These are phyloP conservation scores for Gambusia yucatana DNA, from an alignment of 2,797 vertebrate genomes.

Conservation along the genomic window DNA sequence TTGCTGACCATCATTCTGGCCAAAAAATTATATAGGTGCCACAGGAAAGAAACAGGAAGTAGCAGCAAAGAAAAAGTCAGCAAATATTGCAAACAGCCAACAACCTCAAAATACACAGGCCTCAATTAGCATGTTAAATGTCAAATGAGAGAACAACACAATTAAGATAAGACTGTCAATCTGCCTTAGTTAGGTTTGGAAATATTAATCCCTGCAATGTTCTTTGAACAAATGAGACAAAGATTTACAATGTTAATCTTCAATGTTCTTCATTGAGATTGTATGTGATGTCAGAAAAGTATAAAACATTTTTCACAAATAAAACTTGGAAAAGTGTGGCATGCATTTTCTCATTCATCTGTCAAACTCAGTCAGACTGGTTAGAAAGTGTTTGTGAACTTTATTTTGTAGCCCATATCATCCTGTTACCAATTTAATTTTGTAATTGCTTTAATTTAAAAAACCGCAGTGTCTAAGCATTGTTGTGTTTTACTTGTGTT, in stretches of 20 bases:
- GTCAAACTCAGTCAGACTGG: background rate
- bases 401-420: background rate
- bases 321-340: background rate
- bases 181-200: background rate
- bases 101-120: background rate
- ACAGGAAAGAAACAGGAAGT: background rate
- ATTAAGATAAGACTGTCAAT: background rate
- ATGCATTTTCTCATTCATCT: background rate
- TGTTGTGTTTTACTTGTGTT: background rate
- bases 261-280: background rate
- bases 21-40: background rate
- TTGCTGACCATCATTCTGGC: background rate
- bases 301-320: background rate
- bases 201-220: background rate
- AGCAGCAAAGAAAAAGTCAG: background rate
- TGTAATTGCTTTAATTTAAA: background rate
- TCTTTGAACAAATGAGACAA: background rate
- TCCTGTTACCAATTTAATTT: background rate
- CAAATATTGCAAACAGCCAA: background rate
- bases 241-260: background rate
- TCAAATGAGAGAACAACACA: background rate
- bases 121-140: background rate
- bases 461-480: background rate
- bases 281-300: background rate
- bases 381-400: background rate